Conservation (phyloP, 1,140 invertebrate genomes). For the Drosophila triauraria region DNA sequence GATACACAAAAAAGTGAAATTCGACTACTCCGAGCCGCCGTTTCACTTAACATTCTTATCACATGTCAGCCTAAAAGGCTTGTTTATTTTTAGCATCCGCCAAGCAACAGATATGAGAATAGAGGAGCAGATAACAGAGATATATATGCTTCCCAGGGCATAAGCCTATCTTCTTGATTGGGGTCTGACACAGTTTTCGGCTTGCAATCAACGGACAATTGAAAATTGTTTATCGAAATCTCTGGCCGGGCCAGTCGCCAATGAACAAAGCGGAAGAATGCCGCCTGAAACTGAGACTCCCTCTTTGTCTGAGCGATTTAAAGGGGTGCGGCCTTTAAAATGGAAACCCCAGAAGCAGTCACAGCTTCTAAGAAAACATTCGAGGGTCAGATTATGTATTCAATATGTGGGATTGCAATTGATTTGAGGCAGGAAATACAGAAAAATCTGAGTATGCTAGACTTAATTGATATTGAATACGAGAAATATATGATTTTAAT, state of each 20-base stretch:
- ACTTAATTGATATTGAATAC: neutral
- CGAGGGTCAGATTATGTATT: slow-evolving; percentile 3
- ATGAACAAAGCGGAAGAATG: slow-evolving; percentile 43
- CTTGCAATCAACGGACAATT: slow-evolving; percentile 57
- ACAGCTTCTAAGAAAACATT: slow-evolving; percentile 9
- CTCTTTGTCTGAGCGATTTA: slow-evolving; percentile 17
- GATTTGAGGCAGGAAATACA: neutral
- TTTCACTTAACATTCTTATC: slow-evolving; percentile 60
- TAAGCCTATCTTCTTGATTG: slow-evolving; percentile 57
- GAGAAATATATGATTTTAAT: neutral
- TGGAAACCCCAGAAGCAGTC: slow-evolving; percentile 5
- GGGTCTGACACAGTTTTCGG: slow-evolving; percentile 58
- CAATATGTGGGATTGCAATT: neutral
- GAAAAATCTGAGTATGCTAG: neutral
- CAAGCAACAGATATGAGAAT: slow-evolving; percentile 32
- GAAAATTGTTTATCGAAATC: slow-evolving; percentile 56
- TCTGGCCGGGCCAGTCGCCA: slow-evolving; percentile 17
- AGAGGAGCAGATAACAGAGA: slow-evolving; percentile 20
- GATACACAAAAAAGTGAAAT: slow-evolving; percentile 49
- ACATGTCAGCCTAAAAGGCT: slow-evolving; percentile 28
- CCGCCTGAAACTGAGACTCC: slow-evolving; percentile 11
- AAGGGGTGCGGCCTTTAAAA: slow-evolving; percentile 24
- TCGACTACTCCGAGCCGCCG: slow-evolving; percentile 21
- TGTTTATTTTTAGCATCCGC: slow-evolving; percentile 39
- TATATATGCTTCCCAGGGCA: slow-evolving; percentile 4